Percentiles rank a stretch among this genome's conserved stretches.
These are phyloP conservation scores for Pipistrellus kuhlii DNA, from an alignment of 2,797 vertebrate species.

Conservation along the genomic window DNA sequence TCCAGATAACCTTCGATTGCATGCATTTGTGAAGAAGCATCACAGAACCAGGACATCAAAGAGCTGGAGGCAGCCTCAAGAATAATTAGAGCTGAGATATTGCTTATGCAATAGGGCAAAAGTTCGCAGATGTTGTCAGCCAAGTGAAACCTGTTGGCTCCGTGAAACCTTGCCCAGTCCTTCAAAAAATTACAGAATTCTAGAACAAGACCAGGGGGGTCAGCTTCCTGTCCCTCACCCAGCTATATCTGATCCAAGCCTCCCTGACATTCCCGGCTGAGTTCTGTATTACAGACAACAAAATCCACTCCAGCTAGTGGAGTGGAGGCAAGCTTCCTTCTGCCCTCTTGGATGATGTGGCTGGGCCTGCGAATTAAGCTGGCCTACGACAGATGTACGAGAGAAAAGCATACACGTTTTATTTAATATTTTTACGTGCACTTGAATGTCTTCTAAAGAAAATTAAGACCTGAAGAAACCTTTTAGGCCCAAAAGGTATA, in stretches of 20 bases:
- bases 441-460: neutral
- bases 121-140: neutral
- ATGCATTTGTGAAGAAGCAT: constrained; percentile 27
- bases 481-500: neutral
- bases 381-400: neutral
- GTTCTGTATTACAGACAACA: neutral
- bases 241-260: neutral
- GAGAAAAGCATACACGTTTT: neutral
- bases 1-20: constrained; percentile 42
- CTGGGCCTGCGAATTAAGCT: neutral
- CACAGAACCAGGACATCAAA: constrained; percentile 45
- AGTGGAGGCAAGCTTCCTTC: neutral
- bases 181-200: neutral
- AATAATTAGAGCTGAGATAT: constrained; percentile 34
- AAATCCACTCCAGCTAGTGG: neutral
- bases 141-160: neutral
- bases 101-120: neutral
- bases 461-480: neutral
- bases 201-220: neutral
- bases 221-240: neutral
- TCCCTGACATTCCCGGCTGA: neutral
- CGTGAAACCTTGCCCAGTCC: neutral
- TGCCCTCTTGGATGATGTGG: neutral
- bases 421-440: neutral
- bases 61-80: neutral